Conservation (phyloP, 2,888 invertebrate species). For the Dicycla oo region DNA sequence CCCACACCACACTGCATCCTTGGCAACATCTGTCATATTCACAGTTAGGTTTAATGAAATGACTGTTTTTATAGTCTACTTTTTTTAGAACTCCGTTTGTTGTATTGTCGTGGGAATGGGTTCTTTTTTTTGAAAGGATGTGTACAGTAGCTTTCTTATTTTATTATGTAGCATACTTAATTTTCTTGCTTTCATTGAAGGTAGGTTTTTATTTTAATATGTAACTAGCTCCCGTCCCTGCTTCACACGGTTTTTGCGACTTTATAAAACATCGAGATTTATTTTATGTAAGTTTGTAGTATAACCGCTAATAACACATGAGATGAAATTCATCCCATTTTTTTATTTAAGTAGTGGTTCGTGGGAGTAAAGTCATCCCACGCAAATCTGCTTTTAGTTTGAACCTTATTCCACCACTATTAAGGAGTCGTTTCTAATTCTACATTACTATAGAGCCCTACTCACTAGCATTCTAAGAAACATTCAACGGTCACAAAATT, state of each 20-base stretch:
- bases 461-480: too few species aligned
- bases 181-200: neutral
- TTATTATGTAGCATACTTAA: neutral
- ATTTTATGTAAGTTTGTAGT: too few species aligned
- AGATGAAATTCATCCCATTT: too few species aligned
- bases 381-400: too few species aligned
- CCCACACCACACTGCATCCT: constrained; percentile 56
- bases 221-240: neutral
- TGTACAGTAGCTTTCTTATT: constrained; percentile 16
- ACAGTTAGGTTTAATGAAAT: constrained; percentile 28
- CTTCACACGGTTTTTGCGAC: neutral
- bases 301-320: too few species aligned
- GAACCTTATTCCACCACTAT: too few species aligned
- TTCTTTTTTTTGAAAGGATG: constrained; percentile 10
- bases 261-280: neutral
- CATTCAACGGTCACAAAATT: too few species aligned
- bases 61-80: neutral
- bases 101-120: constrained; percentile 31
- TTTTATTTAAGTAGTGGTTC: too few species aligned
- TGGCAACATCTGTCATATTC: constrained; percentile 42
- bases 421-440: too few species aligned
- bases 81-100: constrained; percentile 19
- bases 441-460: too few species aligned
- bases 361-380: too few species aligned
- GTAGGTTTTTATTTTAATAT: neutral